Base-by-base conservation (phyloP, 2,888 invertebrate species). In the Eupithecia insigniata region DNA sequence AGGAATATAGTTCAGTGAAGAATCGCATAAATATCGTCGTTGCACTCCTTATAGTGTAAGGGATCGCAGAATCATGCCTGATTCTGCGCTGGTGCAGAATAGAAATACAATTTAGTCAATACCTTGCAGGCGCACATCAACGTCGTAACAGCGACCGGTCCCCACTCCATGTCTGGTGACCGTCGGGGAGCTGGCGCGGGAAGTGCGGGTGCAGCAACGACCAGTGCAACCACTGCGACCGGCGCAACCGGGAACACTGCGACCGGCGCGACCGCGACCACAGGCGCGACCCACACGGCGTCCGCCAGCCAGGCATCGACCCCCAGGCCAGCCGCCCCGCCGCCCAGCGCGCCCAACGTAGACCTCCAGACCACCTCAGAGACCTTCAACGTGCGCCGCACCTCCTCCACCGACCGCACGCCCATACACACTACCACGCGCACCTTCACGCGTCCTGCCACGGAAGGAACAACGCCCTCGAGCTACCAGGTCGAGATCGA, bases 401-500 rank as follows among this genome's bases (percentile, higher is more conserved):
- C 69, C 1, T n/a, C 61, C 0, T 16, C 68, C 46, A 26, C 51
- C 10, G 70, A 60, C 30, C 18, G 43, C 26, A 68, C 36, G 12
- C 64, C 70, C 6, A 58, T 64, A 12, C 65, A 46, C 14, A 66
- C 68, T 34, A 68, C 60, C 22, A 62, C 69, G 28, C 30, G 61
- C 18, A 68, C 68, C 10, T 39, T 18, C 68, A 81, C 83, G 61
- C 85, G 84, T 77, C 85, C 86, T 72, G n/a, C 64, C 64, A 83
- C 82, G 76, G 85, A 84, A 85, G 66, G 67, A 68, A 84, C 88
- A 70, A 86, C 87, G 51, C 88, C 89, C 3, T 77, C 86, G 69
- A 86, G 85, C 0, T 90, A 89, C 73, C 90, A 90, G 84, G 85
- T 91, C 74, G 91, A 90, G 77, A 89, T 91, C 76, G 91, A 89